Conservation (phyloP, 1,140 invertebrate species). For the Drosophila nigrodunni region DNA sequence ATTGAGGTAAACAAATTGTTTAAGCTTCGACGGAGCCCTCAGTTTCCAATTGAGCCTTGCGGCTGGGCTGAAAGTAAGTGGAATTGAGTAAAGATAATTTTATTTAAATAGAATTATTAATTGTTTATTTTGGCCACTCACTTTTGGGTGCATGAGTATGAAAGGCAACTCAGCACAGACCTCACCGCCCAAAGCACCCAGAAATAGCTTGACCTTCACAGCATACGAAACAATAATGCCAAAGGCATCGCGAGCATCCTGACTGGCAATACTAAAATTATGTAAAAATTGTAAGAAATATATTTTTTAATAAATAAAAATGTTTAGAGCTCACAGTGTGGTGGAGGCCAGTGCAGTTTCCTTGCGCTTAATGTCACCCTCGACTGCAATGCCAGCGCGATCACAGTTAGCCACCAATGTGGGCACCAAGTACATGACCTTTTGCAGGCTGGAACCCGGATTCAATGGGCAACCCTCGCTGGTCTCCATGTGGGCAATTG, state of each 20-base stretch:
- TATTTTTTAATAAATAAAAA: not conserved
- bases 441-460: slow-evolving; percentile 96
- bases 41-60: slow-evolving; percentile 72
- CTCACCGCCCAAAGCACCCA: slow-evolving; percentile 97
- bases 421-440: slow-evolving; percentile 95
- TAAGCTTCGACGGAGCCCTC: slow-evolving; percentile 71
- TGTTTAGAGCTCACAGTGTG: slow-evolving; percentile 90
- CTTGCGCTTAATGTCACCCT: slow-evolving; percentile 94
- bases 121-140: slow-evolving; percentile 53
- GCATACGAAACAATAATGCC: slow-evolving; percentile 96
- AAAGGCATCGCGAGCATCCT: slow-evolving; percentile 93
- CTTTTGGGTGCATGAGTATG: slow-evolving; percentile 98
- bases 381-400: slow-evolving; percentile 96
- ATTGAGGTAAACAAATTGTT: slow-evolving; percentile 54
- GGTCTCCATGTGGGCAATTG: slow-evolving; percentile 96
- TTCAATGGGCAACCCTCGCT: slow-evolving; percentile 96
- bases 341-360: slow-evolving; percentile 98
- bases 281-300: slow-evolving; percentile 32
- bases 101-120: not conserved
- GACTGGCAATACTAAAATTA: slow-evolving; percentile 89
- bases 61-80: slow-evolving; percentile 63
- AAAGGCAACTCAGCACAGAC: slow-evolving; percentile 98
- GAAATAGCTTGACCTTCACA: slow-evolving; percentile 97
- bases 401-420: slow-evolving; percentile 92
- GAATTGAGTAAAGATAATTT: too few species aligned